These are phyloP conservation scores for Melikaiella ostensackeni DNA, from an alignment of 2,888 invertebrate genomes.

Conservation along the genomic window DNA sequence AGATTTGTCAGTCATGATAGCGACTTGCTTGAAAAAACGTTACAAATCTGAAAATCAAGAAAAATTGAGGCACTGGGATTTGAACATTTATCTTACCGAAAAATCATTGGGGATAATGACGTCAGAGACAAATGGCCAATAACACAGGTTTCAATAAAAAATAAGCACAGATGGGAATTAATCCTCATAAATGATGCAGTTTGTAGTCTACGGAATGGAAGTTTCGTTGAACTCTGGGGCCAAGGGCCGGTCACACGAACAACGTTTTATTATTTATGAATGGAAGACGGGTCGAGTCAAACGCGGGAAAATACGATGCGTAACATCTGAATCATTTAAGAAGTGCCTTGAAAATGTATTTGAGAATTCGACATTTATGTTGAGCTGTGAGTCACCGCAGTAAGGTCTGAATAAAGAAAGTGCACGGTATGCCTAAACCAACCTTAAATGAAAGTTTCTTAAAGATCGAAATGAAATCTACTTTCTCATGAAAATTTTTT, in stretches of 20 bases:
- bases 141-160: slow-evolving; percentile 13
- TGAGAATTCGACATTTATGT: slow-evolving; percentile 41
- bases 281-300: slow-evolving; percentile 33
- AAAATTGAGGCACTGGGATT: not conserved
- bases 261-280: slow-evolving; percentile 34
- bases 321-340: slow-evolving; percentile 46
- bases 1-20: too few species aligned
- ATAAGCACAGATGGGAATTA: slow-evolving; percentile 10
- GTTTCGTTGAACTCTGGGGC: slow-evolving; percentile 31
- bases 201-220: slow-evolving; percentile 27
- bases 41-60: not conserved
- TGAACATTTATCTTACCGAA: not conserved
- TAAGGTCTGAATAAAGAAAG: too few species aligned
- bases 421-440: too few species aligned
- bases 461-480: too few species aligned
- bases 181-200: slow-evolving; percentile 24
- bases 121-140: slow-evolving; percentile 13
- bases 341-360: slow-evolving; percentile 37
- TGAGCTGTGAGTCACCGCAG: slow-evolving; percentile 21
- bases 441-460: too few species aligned
- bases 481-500: too few species aligned
- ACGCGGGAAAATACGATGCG: slow-evolving; percentile 43
- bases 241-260: slow-evolving; percentile 33
- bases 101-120: not conserved
- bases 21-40: too few species aligned